Percentiles rank a stretch among this genome's conserved stretches.
phyloP scores from a whole-genome alignment of 2,113 vertebrate genomes.

The Corvus moneduloides region DNA sequence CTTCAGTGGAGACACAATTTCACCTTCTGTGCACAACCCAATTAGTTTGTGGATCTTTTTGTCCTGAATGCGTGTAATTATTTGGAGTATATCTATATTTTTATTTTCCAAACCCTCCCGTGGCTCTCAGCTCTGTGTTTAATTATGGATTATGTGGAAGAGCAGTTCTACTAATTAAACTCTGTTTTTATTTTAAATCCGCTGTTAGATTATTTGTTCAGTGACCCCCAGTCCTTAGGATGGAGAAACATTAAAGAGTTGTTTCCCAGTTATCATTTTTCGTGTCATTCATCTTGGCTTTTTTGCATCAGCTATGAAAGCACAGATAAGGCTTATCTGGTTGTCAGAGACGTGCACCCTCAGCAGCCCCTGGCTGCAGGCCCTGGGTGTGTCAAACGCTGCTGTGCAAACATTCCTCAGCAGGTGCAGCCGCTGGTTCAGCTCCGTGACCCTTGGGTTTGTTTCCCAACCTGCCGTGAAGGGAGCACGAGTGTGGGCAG shows the following conservation, averaged over 20 bases:
- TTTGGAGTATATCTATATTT: constrained; percentile 41
- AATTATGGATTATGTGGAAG: constrained; percentile 36
- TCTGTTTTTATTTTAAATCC: constrained; percentile 1
- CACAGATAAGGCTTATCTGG: fast-evolving
- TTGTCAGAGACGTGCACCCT: fast-evolving
- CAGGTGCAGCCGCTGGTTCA: fast-evolving
- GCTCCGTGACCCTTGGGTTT: not conserved
- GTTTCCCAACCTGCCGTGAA: too few species aligned
- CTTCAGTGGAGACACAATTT: not conserved
- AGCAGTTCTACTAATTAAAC: constrained; percentile 36
- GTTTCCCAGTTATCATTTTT: not conserved
- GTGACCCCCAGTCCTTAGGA: not conserved
- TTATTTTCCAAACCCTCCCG: constrained; percentile 12
- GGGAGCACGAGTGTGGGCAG: not conserved
- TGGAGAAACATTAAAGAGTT: not conserved
- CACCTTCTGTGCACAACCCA: not conserved
- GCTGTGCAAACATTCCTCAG: fast-evolving
- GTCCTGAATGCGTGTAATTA: not conserved
- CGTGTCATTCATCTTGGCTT: not conserved
- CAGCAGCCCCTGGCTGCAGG: fast-evolving
- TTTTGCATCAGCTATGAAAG: not conserved
- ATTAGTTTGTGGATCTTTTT: constrained; percentile 28
- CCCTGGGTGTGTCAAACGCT: fast-evolving
- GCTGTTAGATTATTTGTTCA: not conserved
- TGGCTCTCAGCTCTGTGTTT: constrained; percentile 10